phyloP scores from a whole-genome alignment of 2,797 vertebrate species.

The Delichon dasypus region DNA sequence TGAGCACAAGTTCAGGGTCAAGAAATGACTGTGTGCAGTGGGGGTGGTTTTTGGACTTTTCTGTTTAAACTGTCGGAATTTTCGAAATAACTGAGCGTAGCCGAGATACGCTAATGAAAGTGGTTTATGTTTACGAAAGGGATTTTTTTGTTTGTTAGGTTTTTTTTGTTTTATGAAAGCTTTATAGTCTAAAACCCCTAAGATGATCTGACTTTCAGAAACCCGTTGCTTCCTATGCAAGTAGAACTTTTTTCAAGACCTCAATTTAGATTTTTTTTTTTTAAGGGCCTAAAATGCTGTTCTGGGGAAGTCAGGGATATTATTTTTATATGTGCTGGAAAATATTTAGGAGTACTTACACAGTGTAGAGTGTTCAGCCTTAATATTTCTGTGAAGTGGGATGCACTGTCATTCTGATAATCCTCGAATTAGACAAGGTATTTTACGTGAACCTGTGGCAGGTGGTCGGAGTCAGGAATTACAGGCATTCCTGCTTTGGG shows the following conservation, averaged over 20 bases:
- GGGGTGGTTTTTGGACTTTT: neutral
- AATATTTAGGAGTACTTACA: neutral
- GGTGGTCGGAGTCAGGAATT: slow-evolving; percentile 82
- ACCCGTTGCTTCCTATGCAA: neutral
- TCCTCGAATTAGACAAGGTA: slow-evolving; percentile 64
- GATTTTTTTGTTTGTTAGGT: neutral
- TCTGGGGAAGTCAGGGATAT: neutral
- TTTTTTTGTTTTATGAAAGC: neutral
- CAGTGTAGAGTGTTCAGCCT: neutral
- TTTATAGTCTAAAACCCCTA: neutral
- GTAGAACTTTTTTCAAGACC: neutral
- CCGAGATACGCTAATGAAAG: neutral
- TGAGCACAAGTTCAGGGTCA: neutral
- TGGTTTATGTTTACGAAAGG: neutral
- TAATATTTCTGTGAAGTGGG: neutral
- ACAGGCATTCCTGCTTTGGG: slow-evolving; percentile 83
- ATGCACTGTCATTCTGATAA: slow-evolving; percentile 43
- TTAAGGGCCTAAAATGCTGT: neutral
- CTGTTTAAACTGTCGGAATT: neutral
- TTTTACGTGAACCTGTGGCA: slow-evolving; percentile 66
- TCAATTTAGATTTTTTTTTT: neutral
- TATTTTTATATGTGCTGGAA: neutral
- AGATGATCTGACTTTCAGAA: neutral
- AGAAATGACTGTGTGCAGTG: neutral
- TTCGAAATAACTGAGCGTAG: slow-evolving; percentile 18